Evolutionary conservation across 2,888 invertebrate genomes (phyloP).

Genomic region (Metacarcinus magister): DNA sequence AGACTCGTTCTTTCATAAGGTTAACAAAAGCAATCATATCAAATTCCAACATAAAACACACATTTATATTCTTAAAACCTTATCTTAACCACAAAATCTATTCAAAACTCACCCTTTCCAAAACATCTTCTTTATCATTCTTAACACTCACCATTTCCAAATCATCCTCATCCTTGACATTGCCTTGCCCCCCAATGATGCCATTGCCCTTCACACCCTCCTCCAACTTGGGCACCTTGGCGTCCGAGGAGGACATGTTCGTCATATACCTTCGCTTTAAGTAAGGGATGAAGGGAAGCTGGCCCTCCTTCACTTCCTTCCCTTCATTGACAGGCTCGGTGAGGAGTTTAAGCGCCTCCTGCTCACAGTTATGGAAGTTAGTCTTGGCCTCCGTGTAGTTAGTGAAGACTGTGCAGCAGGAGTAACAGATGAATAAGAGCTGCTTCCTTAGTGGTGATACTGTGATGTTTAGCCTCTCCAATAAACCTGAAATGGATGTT

Average conservation of each 20-base stretch:
- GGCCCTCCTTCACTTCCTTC: slow-evolving; percentile 51
- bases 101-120: no score
- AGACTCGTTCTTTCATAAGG: no score
- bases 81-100: no score
- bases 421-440: slow-evolving; percentile 71
- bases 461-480: slow-evolving; percentile 72
- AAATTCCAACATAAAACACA: no score
- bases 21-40: no score
- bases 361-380: slow-evolving; percentile 52
- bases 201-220: neutral
- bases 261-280: slow-evolving; percentile 68
- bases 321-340: slow-evolving; percentile 56
- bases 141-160: no score
- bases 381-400: slow-evolving; percentile 73
- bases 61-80: no score
- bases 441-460: slow-evolving; percentile 70
- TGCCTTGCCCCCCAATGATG: no score
- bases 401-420: slow-evolving; percentile 71
- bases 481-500: slow-evolving; percentile 45
- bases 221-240: slow-evolving; percentile 65
- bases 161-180: neutral
- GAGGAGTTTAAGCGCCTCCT: slow-evolving; percentile 69
- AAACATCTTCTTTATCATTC: no score
- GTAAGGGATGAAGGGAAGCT: slow-evolving; percentile 73
- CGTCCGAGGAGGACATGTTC: neutral